Percentiles rank a stretch among this genome's conserved stretches.
Conservation (phyloP, 2,888 invertebrate species). For the Metalampra italica region DNA sequence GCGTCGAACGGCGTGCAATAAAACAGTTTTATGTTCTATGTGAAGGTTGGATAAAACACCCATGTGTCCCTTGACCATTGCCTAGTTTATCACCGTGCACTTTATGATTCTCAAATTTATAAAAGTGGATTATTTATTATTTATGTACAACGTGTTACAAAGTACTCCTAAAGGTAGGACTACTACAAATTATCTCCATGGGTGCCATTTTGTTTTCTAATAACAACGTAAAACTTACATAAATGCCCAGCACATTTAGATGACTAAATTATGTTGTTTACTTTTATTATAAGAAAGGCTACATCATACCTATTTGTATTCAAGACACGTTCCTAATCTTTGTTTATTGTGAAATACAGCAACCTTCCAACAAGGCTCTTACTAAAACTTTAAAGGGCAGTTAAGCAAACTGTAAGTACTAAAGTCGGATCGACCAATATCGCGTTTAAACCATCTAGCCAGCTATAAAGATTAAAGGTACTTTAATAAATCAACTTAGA, state of each 20-base stretch:
- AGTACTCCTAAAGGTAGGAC: background rate
- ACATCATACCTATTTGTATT: too few species aligned
- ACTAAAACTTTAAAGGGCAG: background rate
- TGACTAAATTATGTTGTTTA: too few species aligned
- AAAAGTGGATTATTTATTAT: slow-evolving; percentile 43
- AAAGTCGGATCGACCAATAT: background rate
- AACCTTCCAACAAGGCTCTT: too few species aligned
- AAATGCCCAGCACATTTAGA: too few species aligned
- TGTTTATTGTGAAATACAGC: too few species aligned
- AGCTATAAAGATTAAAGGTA: slow-evolving; percentile 22
- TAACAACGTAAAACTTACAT: too few species aligned
- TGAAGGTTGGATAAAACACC: slow-evolving; percentile 54
- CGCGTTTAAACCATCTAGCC: background rate
- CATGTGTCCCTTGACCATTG: slow-evolving; percentile 44
- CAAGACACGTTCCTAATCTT: too few species aligned
- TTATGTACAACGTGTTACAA: slow-evolving; percentile 17
- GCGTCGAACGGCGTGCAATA: slow-evolving; percentile 51
- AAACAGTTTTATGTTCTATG: slow-evolving; percentile 64
- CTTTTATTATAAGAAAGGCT: too few species aligned
- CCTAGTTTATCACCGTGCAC: slow-evolving; percentile 55
- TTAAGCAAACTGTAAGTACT: background rate
- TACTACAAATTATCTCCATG: background rate
- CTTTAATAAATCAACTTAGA: slow-evolving; percentile 26
- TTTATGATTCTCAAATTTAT: slow-evolving; percentile 75
- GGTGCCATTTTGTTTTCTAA: too few species aligned